Base-by-base conservation (phyloP, 2,113 vertebrate species). In the Ameiurus melas region DNA sequence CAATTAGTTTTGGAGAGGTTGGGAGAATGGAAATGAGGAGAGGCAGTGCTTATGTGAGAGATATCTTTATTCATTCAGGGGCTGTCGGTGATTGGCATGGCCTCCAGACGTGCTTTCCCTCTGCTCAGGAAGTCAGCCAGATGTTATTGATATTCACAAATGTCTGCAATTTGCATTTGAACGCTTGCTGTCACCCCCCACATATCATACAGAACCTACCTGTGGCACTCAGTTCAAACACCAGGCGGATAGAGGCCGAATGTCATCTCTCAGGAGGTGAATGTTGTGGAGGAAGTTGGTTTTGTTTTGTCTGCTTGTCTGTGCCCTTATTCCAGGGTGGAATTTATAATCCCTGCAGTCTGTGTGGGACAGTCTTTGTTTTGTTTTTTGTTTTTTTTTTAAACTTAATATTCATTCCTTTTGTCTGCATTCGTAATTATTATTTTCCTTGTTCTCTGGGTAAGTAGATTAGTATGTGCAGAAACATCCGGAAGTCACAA, bases 111-210 rank as follows among this genome's bases (percentile, higher is more conserved):
- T 92, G 91, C 86, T 89, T 90, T 88, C 90, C 91, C 90, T 85
- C 91, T 88, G 85, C 90, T 91, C 70, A 36, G 92, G 92, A 94
- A 90, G 88, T 85, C 89, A 57, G 90, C 92, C 94, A 94, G 92
- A 95, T 95, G 93, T 94, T 94, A 93, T 91, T 93, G 93, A 94
- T 93, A 93, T 93, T 93, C 92, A 92, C 91, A 94, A 93, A 94
- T 92, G 82, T 88, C 58, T 89, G 27, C 79, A 90, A 94, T 94
- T 93, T 93, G 91, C 93, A 93, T 94, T 87, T 92, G 83, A 90
- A 89, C 83, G 62, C 90, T 91, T 86, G n/a, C 60, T 86, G 79
- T 85, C 39, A n/a, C 19, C 27, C 87, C 79, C 57, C 57, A 19
- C 85, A 75, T 33, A 87, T 85, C 36, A 77, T 68, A 88, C 27